Conservation (phyloP, 2,797 vertebrate genomes). For the Pipistrellus pipistrellus region DNA sequence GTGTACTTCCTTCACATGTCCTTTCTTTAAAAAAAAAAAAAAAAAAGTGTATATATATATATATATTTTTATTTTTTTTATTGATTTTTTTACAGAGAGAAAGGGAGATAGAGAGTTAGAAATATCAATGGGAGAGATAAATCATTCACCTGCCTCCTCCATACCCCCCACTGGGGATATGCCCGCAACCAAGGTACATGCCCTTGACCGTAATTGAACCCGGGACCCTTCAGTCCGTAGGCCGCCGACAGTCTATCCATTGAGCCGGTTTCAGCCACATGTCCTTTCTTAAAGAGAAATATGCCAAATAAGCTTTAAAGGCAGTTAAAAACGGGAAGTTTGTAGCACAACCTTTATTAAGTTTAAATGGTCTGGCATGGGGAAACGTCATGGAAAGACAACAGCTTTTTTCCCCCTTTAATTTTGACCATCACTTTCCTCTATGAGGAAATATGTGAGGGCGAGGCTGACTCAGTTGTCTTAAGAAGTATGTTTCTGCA, state of each 20-base stretch:
- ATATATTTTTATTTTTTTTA: no score
- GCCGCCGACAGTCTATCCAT: no score
- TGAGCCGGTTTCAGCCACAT: no score
- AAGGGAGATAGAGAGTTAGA: no score
- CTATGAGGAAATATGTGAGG: not conserved
- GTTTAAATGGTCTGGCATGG: not conserved
- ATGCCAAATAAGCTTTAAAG: conserved; percentile 25
- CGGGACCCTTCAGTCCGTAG: no score
- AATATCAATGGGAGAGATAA: no score
- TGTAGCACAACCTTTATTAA: not conserved
- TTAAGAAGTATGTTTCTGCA: not conserved
- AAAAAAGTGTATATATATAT: not conserved
- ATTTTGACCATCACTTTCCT: not conserved
- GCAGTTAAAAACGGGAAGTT: conserved; percentile 6
- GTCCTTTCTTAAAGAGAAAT: not conserved
- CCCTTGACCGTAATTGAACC: no score
- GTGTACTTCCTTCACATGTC: not conserved
- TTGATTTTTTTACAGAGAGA: no score
- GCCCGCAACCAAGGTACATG: no score
- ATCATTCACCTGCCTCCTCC: no score
- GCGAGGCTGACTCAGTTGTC: not conserved
- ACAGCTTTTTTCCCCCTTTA: not conserved
- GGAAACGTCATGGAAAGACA: not conserved
- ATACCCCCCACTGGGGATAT: no score
- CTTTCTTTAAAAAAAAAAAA: not conserved